Percentiles rank a stretch among this genome's conserved stretches.
phyloP scores from a whole-genome alignment of 2,888 invertebrate species.

The Tanypteryx hageni region DNA sequence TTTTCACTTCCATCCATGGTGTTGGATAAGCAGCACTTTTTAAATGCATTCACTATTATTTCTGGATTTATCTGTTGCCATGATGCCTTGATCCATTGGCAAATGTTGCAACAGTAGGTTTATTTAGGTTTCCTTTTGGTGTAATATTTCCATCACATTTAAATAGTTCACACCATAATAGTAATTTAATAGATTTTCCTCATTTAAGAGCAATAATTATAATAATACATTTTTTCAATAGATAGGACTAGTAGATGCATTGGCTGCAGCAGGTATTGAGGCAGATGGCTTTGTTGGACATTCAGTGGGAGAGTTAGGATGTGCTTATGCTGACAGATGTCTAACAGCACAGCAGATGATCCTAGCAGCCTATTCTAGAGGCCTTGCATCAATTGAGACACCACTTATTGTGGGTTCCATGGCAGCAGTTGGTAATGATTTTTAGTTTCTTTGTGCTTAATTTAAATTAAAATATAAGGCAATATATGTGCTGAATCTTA shows the following conservation, averaged over 20 bases:
- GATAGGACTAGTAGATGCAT: slow-evolving; percentile 82
- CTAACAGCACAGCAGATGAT: slow-evolving; percentile 92
- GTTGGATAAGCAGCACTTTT: no score
- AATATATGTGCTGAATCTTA: no score
- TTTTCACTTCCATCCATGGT: no score
- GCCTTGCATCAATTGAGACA: slow-evolving; percentile 72
- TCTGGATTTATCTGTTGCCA: no score
- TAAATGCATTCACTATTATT: no score
- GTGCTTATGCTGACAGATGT: slow-evolving; percentile 96
- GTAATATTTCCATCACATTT: no score
- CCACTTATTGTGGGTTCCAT: slow-evolving; percentile 73
- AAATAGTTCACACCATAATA: neutral
- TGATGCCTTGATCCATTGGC: no score
- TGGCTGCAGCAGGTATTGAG: slow-evolving; percentile 79
- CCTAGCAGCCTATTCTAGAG: slow-evolving; percentile 86
- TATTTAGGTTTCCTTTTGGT: no score
- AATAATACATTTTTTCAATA: slow-evolving; percentile 70
- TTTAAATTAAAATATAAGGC: no score
- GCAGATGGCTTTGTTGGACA: slow-evolving; percentile 90
- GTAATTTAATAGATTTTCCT: neutral
- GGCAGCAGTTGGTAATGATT: slow-evolving; percentile 75
- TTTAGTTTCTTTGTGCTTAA: no score
- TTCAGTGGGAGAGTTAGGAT: slow-evolving; percentile 96
- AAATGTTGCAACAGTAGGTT: no score
- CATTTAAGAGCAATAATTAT: neutral